A percentile compares a stretch with the other conserved stretches of the same genome.
Evolutionary conservation across 2,113 vertebrate species (phyloP).

Genomic region (Lepisosteus osseus): DNA sequence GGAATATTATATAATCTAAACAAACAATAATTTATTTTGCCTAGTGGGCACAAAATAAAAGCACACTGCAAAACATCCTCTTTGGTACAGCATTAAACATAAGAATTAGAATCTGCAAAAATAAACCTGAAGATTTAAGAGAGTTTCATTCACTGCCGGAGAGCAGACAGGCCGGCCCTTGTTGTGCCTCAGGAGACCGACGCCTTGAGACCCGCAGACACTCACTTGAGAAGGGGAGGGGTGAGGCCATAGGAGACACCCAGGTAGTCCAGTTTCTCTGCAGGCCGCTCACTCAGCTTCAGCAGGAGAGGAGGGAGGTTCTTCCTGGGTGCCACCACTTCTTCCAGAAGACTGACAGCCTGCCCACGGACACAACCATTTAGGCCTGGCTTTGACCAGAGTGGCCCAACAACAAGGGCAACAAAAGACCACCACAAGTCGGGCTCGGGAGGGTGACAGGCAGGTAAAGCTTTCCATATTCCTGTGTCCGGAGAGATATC

Average conservation of each 20-base stretch:
- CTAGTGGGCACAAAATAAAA: no score
- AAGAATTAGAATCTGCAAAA: no score
- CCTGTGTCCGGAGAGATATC: no score
- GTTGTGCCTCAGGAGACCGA: background rate
- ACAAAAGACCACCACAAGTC: no score
- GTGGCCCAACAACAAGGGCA: no score
- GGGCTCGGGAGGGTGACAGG: no score
- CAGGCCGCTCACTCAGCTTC: constrained; percentile 86
- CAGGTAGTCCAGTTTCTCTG: constrained; percentile 87
- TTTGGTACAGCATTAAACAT: no score
- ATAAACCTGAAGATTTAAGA: background rate
- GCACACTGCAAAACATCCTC: no score
- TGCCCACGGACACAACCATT: constrained; percentile 38
- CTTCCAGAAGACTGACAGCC: constrained; percentile 89
- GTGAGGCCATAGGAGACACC: constrained; percentile 94
- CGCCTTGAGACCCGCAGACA: background rate
- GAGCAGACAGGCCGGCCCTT: background rate
- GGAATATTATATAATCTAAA: no score
- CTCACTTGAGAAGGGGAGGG: constrained; percentile 85
- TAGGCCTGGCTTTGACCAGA: no score
- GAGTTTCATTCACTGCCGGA: background rate
- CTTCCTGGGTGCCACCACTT: constrained; percentile 83
- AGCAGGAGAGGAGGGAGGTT: constrained; percentile 90
- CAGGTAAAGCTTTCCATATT: no score
- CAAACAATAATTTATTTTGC: no score